These are phyloP conservation scores for Micromys minutus DNA, from an alignment of 2,113 vertebrate genomes.

Conservation along the genomic window DNA sequence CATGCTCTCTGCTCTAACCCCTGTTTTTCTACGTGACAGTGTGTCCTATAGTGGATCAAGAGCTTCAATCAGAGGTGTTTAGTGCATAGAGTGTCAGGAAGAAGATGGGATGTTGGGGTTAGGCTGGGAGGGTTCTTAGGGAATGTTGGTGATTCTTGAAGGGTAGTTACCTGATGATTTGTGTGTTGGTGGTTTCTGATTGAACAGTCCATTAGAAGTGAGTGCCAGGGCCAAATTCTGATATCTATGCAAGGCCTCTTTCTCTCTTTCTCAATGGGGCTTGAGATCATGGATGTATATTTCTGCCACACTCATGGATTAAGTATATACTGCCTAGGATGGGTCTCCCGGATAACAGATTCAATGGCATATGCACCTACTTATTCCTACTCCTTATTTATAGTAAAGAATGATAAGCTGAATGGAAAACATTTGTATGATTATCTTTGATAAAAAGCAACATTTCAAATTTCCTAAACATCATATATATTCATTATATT, in stretches of 20 bases:
- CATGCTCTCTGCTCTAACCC: neutral
- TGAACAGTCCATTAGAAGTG: neutral
- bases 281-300: neutral
- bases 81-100: neutral
- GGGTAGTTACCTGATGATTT: neutral
- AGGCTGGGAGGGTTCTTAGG: neutral
- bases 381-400: neutral
- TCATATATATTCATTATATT: neutral
- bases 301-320: neutral
- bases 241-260: neutral
- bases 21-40: neutral
- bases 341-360: neutral
- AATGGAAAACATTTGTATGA: neutral
- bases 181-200: neutral
- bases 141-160: neutral
- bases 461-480: neutral
- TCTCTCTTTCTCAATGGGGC: neutral
- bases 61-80: neutral
- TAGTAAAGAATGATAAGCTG: neutral
- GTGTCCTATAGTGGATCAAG: neutral
- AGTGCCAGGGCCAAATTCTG: neutral
- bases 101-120: accelerated
- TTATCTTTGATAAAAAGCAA: neutral
- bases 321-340: neutral
- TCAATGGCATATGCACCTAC: neutral